A percentile compares a stretch with the other conserved stretches of the same genome.
phyloP scores from a whole-genome alignment of 2,797 vertebrate genomes.

The Hippocampus kuda region DNA sequence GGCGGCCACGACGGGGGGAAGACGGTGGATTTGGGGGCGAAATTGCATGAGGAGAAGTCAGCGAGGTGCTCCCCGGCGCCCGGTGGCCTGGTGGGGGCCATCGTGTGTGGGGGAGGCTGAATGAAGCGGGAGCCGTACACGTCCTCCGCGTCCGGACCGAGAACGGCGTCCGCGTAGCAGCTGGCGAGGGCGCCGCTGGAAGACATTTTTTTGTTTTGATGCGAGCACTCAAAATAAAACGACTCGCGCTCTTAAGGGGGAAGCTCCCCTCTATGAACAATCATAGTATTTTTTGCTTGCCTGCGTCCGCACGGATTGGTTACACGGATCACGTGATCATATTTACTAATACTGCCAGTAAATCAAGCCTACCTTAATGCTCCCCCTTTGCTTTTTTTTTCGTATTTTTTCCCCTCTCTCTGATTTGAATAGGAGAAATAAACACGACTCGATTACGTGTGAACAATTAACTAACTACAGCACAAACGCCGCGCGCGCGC shows the following conservation, averaged over 20 bases:
- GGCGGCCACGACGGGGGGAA: conserved; percentile 88
- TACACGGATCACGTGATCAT: conserved; percentile 97
- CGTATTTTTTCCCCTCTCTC: conserved; percentile 34
- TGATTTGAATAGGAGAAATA: neutral
- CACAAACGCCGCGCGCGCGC: conserved; percentile 19
- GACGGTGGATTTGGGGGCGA: conserved; percentile 86
- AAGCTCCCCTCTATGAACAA: conserved; percentile 88
- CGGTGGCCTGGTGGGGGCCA: conserved; percentile 81
- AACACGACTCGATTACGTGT: conserved; percentile 1
- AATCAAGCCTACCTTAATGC: conserved; percentile 84
- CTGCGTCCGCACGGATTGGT: conserved; percentile 95
- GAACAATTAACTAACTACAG: neutral
- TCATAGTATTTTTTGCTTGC: conserved; percentile 93
- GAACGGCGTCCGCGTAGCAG: conserved; percentile 95
- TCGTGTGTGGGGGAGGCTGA: conserved; percentile 72
- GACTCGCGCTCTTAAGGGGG: conserved; percentile 78
- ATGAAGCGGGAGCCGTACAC: conserved; percentile 84
- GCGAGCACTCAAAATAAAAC: conserved; percentile 86
- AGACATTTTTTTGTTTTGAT: conserved; percentile 77
- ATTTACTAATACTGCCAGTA: conserved; percentile 99
- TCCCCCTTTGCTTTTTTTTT: conserved; percentile 33
- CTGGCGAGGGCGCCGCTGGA: conserved; percentile 90
- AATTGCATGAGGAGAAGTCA: conserved; percentile 94
- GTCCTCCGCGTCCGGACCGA: conserved; percentile 90
- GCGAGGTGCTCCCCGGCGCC: conserved; percentile 76